These are phyloP conservation scores for Sarcophaga peregrina DNA, from an alignment of 1,140 invertebrate genomes.

Conservation along the genomic window DNA sequence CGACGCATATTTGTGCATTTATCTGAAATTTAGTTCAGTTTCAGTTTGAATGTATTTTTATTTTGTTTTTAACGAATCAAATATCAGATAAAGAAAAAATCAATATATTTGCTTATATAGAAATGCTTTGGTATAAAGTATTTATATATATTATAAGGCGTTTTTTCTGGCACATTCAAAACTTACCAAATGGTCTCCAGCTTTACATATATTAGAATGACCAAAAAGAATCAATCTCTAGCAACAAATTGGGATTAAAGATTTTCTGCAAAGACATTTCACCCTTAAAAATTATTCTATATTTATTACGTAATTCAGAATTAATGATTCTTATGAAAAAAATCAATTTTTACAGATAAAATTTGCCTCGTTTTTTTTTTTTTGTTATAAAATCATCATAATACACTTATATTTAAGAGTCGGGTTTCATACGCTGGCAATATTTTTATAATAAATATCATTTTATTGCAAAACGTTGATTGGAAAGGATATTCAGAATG, in stretches of 20 bases:
- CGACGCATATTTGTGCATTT: constrained; percentile 29
- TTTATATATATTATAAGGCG: constrained; percentile 50
- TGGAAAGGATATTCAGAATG: too few relatives aligned
- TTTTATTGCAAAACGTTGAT: too few relatives aligned
- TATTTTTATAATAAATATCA: too few relatives aligned
- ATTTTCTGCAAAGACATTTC: constrained; percentile 67
- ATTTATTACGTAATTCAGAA: constrained; percentile 52
- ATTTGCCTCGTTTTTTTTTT: constrained; percentile 42
- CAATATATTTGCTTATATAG: constrained; percentile 48
- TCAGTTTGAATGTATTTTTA: constrained; percentile 33
- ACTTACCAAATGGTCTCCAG: constrained; percentile 66
- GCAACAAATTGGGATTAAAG: constrained; percentile 66
- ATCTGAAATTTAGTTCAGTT: constrained; percentile 38
- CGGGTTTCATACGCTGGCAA: too few relatives aligned
- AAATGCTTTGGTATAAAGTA: constrained; percentile 53
- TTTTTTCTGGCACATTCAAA: constrained; percentile 61
- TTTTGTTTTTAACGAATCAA: constrained; percentile 24
- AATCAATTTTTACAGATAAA: constrained; percentile 32
- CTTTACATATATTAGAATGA: constrained; percentile 64
- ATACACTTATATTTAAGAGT: too few relatives aligned
- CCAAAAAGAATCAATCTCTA: constrained; percentile 64
- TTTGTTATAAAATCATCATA: too few relatives aligned
- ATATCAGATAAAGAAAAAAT: constrained; percentile 53
- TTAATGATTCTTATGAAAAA: constrained; percentile 47
- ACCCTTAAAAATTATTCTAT: constrained; percentile 66